These are phyloP conservation scores for Ischnura elegans DNA, from an alignment of 2,888 invertebrate genomes.

Conservation along the genomic window DNA sequence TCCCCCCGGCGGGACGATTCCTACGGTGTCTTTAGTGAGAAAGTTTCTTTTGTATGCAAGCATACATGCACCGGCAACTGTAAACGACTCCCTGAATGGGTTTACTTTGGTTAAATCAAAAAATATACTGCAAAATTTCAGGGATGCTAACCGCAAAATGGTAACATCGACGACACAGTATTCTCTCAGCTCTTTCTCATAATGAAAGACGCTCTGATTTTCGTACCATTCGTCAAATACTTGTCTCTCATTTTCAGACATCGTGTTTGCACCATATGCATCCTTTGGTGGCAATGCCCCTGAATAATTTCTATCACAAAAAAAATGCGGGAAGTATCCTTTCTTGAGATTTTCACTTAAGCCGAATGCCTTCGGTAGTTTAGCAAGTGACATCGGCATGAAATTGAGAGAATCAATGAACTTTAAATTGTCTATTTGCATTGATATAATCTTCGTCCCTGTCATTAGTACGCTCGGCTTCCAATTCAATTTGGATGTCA, in stretches of 20 bases:
- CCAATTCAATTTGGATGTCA: not conserved
- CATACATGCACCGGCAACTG: too few relatives aligned
- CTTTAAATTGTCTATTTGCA: not conserved
- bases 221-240: too few relatives aligned
- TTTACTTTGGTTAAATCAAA: too few relatives aligned
- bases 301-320: not conserved
- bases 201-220: too few relatives aligned
- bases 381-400: not conserved
- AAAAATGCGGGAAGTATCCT: not conserved
- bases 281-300: not conserved
- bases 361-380: not conserved
- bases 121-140: too few relatives aligned
- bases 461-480: not conserved
- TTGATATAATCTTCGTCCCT: not conserved
- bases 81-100: too few relatives aligned
- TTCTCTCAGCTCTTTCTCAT: too few relatives aligned
- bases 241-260: not conserved
- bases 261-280: not conserved
- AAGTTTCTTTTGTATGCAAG: too few relatives aligned
- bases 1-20: too few relatives aligned
- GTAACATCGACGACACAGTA: too few relatives aligned
- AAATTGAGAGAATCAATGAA: not conserved
- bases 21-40: too few relatives aligned
- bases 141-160: too few relatives aligned
- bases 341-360: not conserved